A percentile compares a stretch with the other conserved stretches of the same genome.
Conservation (phyloP, 2,113 vertebrate genomes). For the Coryphaenoides rupestris region DNA sequence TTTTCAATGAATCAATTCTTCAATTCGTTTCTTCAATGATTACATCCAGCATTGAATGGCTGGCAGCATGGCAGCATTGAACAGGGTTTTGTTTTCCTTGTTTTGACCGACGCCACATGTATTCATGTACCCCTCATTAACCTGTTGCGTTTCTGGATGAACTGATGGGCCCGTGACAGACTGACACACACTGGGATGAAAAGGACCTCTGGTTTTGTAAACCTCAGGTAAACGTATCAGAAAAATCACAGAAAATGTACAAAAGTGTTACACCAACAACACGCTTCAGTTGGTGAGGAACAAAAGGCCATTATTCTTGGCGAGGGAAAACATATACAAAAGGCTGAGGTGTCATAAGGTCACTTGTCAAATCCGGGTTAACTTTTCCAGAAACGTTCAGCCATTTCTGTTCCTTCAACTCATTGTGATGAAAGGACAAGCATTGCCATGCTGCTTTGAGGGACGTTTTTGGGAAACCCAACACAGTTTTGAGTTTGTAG, state of each 20-base stretch:
- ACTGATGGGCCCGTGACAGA: slow-evolving; percentile 15
- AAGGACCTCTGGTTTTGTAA: slow-evolving; percentile 36
- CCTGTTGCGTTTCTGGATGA: slow-evolving; percentile 11
- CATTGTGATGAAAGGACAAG: neutral
- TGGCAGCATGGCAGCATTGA: slow-evolving; percentile 32
- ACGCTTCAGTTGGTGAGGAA: neutral
- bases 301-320: neutral
- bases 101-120: slow-evolving; percentile 29
- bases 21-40: slow-evolving; percentile 44
- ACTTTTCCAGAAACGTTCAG: slow-evolving; percentile 42
- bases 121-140: slow-evolving; percentile 14
- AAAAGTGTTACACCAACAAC: slow-evolving; percentile 24
- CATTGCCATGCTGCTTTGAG: neutral
- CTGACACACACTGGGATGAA: slow-evolving; percentile 35
- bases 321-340: slow-evolving; percentile 17
- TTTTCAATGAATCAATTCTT: slow-evolving; percentile 59
- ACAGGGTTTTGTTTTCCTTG: slow-evolving; percentile 27
- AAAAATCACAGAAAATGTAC: slow-evolving; percentile 24
- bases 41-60: slow-evolving; percentile 54
- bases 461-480: slow-evolving; percentile 29
- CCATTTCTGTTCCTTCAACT: slow-evolving; percentile 24
- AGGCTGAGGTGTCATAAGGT: slow-evolving; percentile 67
- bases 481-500: slow-evolving; percentile 48
- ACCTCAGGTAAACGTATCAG: neutral
- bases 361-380: slow-evolving; percentile 66